These are phyloP conservation scores for Mayetiola destructor DNA, from an alignment of 2,888 invertebrate genomes.

Conservation along the genomic window DNA sequence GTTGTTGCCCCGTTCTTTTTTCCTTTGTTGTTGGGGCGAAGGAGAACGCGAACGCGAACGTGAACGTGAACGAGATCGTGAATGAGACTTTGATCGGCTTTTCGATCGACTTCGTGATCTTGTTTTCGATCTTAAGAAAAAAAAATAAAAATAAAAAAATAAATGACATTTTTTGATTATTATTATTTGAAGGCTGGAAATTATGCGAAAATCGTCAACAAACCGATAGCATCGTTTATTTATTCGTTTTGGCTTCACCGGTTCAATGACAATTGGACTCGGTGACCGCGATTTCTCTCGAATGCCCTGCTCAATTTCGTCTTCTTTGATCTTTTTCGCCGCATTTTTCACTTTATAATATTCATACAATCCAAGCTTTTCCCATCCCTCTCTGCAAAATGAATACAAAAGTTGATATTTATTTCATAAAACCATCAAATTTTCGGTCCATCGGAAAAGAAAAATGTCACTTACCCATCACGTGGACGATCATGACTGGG, in stretches of 20 bases:
- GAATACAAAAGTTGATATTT: slow-evolving; percentile 3
- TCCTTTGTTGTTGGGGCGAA: slow-evolving; percentile 34
- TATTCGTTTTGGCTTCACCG: slow-evolving; percentile 41
- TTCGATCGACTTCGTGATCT: slow-evolving; percentile 36
- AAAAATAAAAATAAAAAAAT: slow-evolving; percentile 25
- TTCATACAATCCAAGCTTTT: slow-evolving; percentile 91
- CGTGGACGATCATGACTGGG: slow-evolving; percentile 90
- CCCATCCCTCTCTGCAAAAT: slow-evolving; percentile 81
- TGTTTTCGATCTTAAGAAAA: slow-evolving; percentile 36
- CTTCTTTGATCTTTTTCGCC: slow-evolving; percentile 76
- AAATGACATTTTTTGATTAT: not conserved
- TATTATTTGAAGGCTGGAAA: not conserved
- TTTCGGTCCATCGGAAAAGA: slow-evolving; percentile 10
- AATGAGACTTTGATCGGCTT: not conserved
- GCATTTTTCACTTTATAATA: slow-evolving; percentile 93
- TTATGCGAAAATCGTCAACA: slow-evolving; percentile 22
- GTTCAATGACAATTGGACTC: slow-evolving; percentile 57
- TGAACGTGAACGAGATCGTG: slow-evolving; percentile 18
- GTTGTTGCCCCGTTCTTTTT: slow-evolving; percentile 27
- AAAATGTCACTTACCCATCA: slow-evolving; percentile 53
- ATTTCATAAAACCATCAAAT: not conserved
- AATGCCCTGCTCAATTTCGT: slow-evolving; percentile 56
- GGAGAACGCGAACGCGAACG: slow-evolving; percentile 19
- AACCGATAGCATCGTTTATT: slow-evolving; percentile 53
- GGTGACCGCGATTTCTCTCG: slow-evolving; percentile 62